phyloP scores from a whole-genome alignment of 2,113 vertebrate genomes.

The Catharus fuscescens region DNA sequence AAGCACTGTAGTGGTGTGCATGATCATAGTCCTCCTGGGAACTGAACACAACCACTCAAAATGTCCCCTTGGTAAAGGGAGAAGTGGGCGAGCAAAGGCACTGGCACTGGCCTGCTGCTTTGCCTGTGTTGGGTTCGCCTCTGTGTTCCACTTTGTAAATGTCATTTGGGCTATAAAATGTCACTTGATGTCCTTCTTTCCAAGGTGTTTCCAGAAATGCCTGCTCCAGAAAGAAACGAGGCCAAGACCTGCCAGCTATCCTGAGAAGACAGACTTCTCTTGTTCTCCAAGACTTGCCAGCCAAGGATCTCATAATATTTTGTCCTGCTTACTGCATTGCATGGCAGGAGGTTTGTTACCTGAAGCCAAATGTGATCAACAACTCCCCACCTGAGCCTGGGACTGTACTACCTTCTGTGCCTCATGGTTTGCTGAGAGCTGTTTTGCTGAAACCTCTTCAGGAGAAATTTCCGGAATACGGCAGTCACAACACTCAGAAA shows the following conservation, averaged over 20 bases:
- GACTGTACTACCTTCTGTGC: neutral
- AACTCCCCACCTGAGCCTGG: neutral
- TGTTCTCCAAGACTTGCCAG: neutral
- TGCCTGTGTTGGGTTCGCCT: neutral
- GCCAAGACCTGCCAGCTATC: neutral
- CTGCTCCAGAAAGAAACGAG: neutral
- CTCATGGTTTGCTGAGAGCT: neutral
- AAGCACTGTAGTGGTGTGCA: fast-evolving
- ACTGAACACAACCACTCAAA: fast-evolving
- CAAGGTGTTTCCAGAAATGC: neutral
- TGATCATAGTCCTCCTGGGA: neutral
- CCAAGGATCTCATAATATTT: neutral
- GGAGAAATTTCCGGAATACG: neutral
- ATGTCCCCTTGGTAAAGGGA: neutral
- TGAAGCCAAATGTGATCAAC: neutral
- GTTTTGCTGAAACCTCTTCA: neutral
- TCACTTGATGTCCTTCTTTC: neutral
- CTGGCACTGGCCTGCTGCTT: neutral
- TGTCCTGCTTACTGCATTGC: neutral
- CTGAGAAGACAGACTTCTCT: neutral
- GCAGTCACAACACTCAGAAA: neutral
- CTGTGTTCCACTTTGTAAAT: neutral
- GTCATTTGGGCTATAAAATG: conserved; percentile 11
- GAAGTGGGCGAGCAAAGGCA: neutral
- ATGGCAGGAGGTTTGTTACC: neutral